A percentile compares a stretch with the other conserved stretches of the same genome.
These are phyloP conservation scores for Phylloscopus collybita DNA, from an alignment of 2,797 vertebrate genomes.

Conservation along the genomic window DNA sequence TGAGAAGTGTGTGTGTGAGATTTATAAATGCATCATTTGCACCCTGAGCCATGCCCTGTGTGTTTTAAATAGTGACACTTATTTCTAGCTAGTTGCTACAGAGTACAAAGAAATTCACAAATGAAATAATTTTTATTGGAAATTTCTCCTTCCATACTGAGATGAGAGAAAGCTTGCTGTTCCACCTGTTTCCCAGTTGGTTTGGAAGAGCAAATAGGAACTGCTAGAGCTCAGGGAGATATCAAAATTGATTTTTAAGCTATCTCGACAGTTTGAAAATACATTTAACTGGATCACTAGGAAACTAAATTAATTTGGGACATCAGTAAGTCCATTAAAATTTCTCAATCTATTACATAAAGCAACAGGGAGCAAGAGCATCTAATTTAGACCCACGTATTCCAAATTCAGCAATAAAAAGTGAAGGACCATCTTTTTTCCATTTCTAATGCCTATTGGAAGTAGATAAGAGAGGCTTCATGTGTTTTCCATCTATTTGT, in stretches of 20 bases:
- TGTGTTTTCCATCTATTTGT: background rate
- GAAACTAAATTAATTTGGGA: constrained; percentile 15
- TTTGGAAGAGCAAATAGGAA: background rate
- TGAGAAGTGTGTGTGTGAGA: background rate
- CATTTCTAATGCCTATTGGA: constrained; percentile 1
- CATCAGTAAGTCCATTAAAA: constrained; percentile 20
- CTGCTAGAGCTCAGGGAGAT: background rate
- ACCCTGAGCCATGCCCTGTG: background rate
- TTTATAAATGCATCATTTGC: background rate
- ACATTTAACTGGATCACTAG: background rate
- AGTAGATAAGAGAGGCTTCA: background rate
- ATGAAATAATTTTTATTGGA: background rate
- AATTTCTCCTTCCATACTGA: background rate
- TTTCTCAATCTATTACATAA: background rate
- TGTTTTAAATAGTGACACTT: background rate
- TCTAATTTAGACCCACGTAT: background rate
- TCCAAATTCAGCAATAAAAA: constrained; percentile 16
- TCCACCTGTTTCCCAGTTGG: background rate
- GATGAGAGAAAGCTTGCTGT: background rate
- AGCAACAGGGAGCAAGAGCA: constrained; percentile 9
- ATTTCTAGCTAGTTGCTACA: background rate
- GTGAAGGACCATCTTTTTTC: background rate
- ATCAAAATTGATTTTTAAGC: constrained; percentile 26
- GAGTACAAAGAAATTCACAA: background rate
- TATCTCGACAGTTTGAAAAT: background rate